A percentile compares a stretch with the other conserved stretches of the same genome.
These are phyloP conservation scores for Loriculus beryllinus DNA, from an alignment of 2,797 vertebrate species.

Conservation along the genomic window DNA sequence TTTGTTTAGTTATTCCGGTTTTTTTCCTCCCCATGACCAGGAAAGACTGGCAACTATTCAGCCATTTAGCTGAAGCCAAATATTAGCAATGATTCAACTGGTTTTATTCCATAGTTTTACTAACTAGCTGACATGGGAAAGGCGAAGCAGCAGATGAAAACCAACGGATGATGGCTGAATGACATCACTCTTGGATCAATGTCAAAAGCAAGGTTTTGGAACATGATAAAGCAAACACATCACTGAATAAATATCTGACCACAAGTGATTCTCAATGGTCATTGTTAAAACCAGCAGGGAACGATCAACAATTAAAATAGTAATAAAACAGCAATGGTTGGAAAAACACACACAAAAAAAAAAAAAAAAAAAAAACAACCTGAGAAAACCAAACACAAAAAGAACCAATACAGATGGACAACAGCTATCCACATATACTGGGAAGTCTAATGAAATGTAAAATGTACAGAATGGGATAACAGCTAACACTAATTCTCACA, in stretches of 20 bases:
- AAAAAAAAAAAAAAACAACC: neutral
- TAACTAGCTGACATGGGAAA: conserved; percentile 24
- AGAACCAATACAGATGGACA: neutral
- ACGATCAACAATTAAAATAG: neutral
- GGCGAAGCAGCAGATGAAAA: conserved; percentile 16
- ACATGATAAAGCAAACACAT: conserved; percentile 34
- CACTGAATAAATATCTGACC: conserved; percentile 37
- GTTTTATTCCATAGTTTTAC: neutral
- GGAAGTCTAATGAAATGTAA: neutral
- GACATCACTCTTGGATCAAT: conserved; percentile 33
- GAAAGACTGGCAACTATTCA: neutral
- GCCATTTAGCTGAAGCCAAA: neutral
- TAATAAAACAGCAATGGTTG: neutral
- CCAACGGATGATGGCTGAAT: neutral
- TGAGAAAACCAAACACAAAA: neutral
- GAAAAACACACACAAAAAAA: neutral
- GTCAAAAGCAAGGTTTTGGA: conserved; percentile 39
- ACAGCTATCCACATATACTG: neutral
- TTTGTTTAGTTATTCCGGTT: neutral
- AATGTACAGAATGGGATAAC: neutral
- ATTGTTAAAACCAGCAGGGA: conserved; percentile 22
- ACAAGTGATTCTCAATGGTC: conserved; percentile 34
- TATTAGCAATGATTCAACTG: neutral
- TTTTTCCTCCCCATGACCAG: neutral
- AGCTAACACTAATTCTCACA: neutral